Evolutionary conservation across 1,140 invertebrate species (phyloP).

Genomic region (Drosophila nebulosa): DNA sequence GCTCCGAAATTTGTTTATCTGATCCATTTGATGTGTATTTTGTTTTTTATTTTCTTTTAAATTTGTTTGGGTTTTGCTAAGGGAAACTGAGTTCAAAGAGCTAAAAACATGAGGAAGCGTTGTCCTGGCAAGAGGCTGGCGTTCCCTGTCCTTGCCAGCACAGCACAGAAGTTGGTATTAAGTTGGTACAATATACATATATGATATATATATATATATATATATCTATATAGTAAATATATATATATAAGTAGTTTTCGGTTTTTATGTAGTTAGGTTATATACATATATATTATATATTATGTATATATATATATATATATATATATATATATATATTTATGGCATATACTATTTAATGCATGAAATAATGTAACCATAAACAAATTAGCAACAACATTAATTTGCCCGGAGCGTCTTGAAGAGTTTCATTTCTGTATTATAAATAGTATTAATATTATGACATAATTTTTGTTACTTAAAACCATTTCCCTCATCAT

Average conservation of each 20-base stretch:
- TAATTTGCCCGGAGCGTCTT: slow-evolving; percentile 71
- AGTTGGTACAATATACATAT: slow-evolving; percentile 26
- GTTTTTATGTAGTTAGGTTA: slow-evolving; percentile 28
- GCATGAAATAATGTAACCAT: slow-evolving; percentile 80
- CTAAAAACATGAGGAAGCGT: slow-evolving; percentile 66
- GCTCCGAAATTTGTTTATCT: background rate
- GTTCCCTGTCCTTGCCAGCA: slow-evolving; percentile 69
- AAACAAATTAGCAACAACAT: slow-evolving; percentile 80
- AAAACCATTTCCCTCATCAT: slow-evolving; percentile 47
- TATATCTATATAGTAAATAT: slow-evolving; percentile 20
- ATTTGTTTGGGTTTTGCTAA: slow-evolving; percentile 40
- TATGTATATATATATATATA: slow-evolving; percentile 48
- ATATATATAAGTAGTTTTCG: slow-evolving; percentile 34
- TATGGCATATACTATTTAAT: slow-evolving; percentile 39
- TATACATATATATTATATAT: slow-evolving; percentile 18
- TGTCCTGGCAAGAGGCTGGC: slow-evolving; percentile 41
- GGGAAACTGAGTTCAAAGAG: slow-evolving; percentile 74
- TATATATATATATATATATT: slow-evolving; percentile 35
- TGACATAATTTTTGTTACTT: slow-evolving; percentile 50
- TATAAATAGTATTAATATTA: slow-evolving; percentile 51
- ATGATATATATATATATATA: slow-evolving; percentile 36
- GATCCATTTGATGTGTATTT: slow-evolving; percentile 8
- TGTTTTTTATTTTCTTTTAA: slow-evolving; percentile 24
- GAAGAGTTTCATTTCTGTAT: slow-evolving; percentile 35
- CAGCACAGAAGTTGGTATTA: slow-evolving; percentile 33